Base-by-base conservation (phyloP, 2,888 invertebrate species). In the Pseudococcus jackbeardsleyi region DNA sequence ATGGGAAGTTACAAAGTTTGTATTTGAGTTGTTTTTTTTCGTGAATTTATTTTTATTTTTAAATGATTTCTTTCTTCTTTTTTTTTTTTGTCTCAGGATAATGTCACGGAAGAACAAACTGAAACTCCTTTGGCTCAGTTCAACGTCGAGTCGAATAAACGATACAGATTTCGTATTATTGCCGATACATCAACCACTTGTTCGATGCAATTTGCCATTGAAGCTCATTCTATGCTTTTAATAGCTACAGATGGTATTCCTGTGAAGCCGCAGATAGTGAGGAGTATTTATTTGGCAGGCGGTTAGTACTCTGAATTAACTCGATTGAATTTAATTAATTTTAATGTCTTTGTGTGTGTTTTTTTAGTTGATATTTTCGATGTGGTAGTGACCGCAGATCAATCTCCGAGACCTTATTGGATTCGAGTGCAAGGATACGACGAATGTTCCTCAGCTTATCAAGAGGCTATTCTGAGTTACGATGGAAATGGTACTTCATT, bases 141-240 rank as follows among this genome's bases (percentile, higher is more conserved):
- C 85, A 89, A 89, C 0, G 91, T 94, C 8, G 91, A 92, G 90
- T 91, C 91, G 87, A 92, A 92, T 17, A 91, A 91, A 64, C 92
- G 92, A 50, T 94, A 94, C 90, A 91, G 93, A 88, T 91, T 94
- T 89, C 92, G 94, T 64, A 90, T 94, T 87, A 92, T 94, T 88
- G 93, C 94, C 89, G 93, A 93, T 2, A 92, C 93, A 42, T 93
- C 93, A 15, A 91, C 93, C 5, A 92, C 92, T 89, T 94, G 94
- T 90, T 93, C 93, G 0, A 90, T 93, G 12, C 90, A 91, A 54
- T 89, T 93, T 17, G 92, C 91, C 8, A 91, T 93, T 72, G 92
- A 94, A 87, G 90, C 91, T 6, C 94, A 94, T 90, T 91, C 91
- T 17, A 90, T 94, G 91, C 91, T 91, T 15, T 91, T 93, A 22